These are phyloP conservation scores for Amphibalanus amphitrite DNA, from an alignment of 1,140 invertebrate genomes.

Conservation along the genomic window DNA sequence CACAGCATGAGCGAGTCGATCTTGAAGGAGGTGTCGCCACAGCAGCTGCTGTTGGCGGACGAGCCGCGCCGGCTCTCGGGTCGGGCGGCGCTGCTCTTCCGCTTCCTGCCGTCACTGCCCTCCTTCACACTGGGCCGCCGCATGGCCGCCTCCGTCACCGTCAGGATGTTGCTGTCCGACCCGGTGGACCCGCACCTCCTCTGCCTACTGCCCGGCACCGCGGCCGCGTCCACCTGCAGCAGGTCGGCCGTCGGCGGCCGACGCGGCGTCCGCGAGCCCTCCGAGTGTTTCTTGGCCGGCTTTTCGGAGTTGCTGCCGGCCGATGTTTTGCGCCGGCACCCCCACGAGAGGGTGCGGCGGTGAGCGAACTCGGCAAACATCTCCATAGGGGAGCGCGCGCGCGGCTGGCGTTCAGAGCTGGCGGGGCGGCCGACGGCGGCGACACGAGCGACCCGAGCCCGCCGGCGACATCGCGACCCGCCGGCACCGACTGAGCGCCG, in stretches of 20 bases:
- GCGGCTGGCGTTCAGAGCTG: too few relatives aligned
- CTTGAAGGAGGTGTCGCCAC: neutral
- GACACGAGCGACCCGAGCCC: too few relatives aligned
- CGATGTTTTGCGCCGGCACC: neutral
- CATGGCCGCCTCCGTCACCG: neutral
- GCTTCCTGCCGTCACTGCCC: neutral
- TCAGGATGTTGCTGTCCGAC: neutral
- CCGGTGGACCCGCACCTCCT: neutral
- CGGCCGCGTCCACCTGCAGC: neutral
- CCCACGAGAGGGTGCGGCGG: neutral
- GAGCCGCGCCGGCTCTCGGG: neutral
- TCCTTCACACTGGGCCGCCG: neutral
- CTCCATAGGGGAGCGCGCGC: neutral
- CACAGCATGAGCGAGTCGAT: neutral
- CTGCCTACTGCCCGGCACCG: neutral
- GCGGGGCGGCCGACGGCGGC: too few relatives aligned
- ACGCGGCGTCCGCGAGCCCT: neutral
- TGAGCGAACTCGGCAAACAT: neutral
- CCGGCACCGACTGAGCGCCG: too few relatives aligned
- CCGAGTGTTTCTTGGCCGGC: neutral
- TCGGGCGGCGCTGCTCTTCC: neutral
- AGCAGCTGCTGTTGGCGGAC: neutral
- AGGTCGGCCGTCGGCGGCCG: neutral
- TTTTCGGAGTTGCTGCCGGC: neutral
- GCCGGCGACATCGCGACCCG: too few relatives aligned